These are phyloP conservation scores for Trichoplusia ni DNA, from an alignment of 1,140 invertebrate genomes.

Conservation along the genomic window DNA sequence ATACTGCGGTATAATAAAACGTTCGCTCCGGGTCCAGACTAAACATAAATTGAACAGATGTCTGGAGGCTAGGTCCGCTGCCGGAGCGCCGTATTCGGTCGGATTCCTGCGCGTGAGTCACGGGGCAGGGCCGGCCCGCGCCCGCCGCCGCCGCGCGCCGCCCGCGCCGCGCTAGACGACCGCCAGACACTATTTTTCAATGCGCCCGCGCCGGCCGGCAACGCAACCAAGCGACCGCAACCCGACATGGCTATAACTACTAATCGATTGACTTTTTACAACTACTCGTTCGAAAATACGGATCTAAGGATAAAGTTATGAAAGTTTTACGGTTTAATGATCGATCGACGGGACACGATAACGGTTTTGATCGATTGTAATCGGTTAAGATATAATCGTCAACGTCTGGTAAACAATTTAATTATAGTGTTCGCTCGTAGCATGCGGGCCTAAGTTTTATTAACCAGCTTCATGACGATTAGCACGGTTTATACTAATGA, in stretches of 20 bases:
- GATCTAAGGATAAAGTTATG: background rate
- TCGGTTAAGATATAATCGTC: conserved; percentile 10
- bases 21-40: conserved; percentile 33
- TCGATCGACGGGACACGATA: conserved; percentile 3
- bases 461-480: background rate
- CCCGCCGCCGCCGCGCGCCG: conserved; percentile 42
- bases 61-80: conserved; percentile 37
- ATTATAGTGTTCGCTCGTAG: conserved; percentile 9
- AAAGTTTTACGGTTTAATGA: conserved; percentile 7
- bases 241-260: conserved; percentile 31
- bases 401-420: background rate
- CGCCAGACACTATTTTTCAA: conserved; percentile 71
- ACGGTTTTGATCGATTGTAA: conserved; percentile 22
- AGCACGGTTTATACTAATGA: no score
- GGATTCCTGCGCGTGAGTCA: conserved; percentile 67
- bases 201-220: conserved; percentile 34
- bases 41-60: conserved; percentile 41
- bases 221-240: conserved; percentile 31
- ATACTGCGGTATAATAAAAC: conserved; percentile 29
- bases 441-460: background rate
- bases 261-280: conserved; percentile 25
- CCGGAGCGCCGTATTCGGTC: conserved; percentile 46
- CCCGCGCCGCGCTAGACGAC: conserved; percentile 61
- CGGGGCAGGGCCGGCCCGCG: conserved; percentile 33
- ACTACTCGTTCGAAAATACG: conserved; percentile 21